Percentiles rank a stretch among this genome's conserved stretches.
These are phyloP conservation scores for Anas bernieri DNA, from an alignment of 2,797 vertebrate genomes.

Conservation along the genomic window DNA sequence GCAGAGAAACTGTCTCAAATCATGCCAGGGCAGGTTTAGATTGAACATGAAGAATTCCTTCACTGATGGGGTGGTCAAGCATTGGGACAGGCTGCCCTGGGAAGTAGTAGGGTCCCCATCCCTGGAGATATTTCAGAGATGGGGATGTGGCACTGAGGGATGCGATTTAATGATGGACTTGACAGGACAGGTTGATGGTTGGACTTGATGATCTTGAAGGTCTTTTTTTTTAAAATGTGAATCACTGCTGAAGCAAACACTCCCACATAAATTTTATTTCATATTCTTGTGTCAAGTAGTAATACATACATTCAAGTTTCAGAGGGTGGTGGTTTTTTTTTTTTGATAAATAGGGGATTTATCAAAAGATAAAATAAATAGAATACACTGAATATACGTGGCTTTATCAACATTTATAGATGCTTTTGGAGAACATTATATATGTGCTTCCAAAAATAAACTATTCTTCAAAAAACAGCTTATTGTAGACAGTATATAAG, in stretches of 20 bases:
- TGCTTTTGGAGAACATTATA: not conserved
- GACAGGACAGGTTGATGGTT: too few species aligned
- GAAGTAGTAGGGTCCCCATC: too few species aligned
- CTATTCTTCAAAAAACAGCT: not conserved
- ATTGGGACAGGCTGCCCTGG: too few species aligned
- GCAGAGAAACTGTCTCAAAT: too few species aligned
- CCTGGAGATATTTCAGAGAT: too few species aligned
- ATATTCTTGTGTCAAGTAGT: not conserved
- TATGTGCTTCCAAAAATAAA: not conserved
- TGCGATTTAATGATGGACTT: too few species aligned
- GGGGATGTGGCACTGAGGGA: too few species aligned
- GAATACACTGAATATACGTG: not conserved
- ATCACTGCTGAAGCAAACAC: not conserved
- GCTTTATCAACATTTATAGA: not conserved
- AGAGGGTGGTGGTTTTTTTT: not conserved
- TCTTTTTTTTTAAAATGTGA: not conserved
- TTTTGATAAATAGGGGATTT: not conserved
- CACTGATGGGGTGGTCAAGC: too few species aligned
- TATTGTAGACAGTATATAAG: not conserved
- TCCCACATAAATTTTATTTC: not conserved
- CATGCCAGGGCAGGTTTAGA: too few species aligned
- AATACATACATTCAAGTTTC: not conserved
- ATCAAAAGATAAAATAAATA: not conserved
- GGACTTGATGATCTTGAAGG: too few species aligned
- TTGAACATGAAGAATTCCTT: too few species aligned